A percentile compares a stretch with the other conserved stretches of the same genome.
Conservation (phyloP, 2,113 vertebrate genomes). For the Tachycineta bicolor region DNA sequence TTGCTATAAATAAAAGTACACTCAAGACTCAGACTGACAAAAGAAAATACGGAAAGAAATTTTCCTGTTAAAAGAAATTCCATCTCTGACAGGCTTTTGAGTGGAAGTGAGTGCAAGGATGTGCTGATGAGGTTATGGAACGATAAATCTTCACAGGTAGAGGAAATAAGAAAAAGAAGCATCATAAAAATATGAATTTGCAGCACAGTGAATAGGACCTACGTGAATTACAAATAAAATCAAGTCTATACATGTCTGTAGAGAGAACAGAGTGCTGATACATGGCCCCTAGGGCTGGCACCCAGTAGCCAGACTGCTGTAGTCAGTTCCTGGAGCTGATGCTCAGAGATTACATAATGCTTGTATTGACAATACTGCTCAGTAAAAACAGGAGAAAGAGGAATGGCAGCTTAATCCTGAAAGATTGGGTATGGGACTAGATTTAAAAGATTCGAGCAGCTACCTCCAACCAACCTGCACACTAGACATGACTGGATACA, state of each 20-base stretch:
- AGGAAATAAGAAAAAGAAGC: neutral
- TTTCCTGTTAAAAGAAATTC: neutral
- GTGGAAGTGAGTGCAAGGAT: neutral
- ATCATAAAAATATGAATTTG: neutral
- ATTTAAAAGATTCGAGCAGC: neutral
- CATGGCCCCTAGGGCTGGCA: neutral
- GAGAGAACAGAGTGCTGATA: neutral
- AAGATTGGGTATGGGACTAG: neutral
- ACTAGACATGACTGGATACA: neutral
- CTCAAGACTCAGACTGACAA: neutral
- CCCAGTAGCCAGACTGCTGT: neutral
- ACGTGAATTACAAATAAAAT: neutral
- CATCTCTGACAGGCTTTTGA: neutral
- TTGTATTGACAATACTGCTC: rapidly evolving
- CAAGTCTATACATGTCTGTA: neutral
- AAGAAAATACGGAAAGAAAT: neutral
- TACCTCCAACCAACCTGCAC: neutral
- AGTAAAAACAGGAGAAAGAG: neutral
- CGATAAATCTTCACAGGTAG: neutral
- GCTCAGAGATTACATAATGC: neutral
- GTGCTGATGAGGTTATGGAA: neutral
- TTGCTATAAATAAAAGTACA: neutral
- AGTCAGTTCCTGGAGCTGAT: neutral
- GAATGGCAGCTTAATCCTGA: neutral
- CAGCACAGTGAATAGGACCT: neutral